Base-by-base conservation (phyloP, 2,113 vertebrate genomes). In the Oreochromis tanganicae region DNA sequence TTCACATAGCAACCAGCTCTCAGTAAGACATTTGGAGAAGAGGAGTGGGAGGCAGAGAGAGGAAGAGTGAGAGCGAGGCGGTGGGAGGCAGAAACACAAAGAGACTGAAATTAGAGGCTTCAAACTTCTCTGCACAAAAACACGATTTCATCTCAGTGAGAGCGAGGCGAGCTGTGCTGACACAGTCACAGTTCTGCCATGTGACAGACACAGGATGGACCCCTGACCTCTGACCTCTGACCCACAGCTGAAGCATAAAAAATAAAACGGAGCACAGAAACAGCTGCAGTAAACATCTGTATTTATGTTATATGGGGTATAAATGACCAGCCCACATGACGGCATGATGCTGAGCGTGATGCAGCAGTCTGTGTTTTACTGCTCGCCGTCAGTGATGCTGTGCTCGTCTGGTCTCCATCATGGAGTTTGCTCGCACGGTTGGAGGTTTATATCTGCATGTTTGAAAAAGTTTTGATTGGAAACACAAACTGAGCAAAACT, bases 1-100 rank as follows among this genome's bases (percentile, higher is more conserved):
- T 95, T 93, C 84, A 87, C 93, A 94, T 94, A 85, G 92, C 91
- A 94, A 94, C 93, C 84, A 48, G 87, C 84, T 91, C 88, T 89
- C 85, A 59, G 56, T 52, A 48, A 83, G 85, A 86, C 91, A 86
- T 86, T 52, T 82, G 81, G 71, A 89, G 88, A 81, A 19, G 68
- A 73, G 29, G 90, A 61, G 88, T 86, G 86, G 85, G 92, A 85
- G 88, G 85, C 79, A 79, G 66, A 66, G 59, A 38, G 83, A 52
- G 61, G 21, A 41, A n/a, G 52, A 55, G 82, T 34, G 59, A 38
- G 61, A 50, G 46, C 36, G 63, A 84, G 75, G 56, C 55, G 43
- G 87, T 78, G 86, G 82, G 80, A 85, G 82, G 75, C 68, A 55
- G 50, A 73, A 24, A 59, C 19, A 59, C 17, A 71, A 71, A 71